phyloP scores from a whole-genome alignment of 2,888 invertebrate species.

The Yponomeuta sedellus region DNA sequence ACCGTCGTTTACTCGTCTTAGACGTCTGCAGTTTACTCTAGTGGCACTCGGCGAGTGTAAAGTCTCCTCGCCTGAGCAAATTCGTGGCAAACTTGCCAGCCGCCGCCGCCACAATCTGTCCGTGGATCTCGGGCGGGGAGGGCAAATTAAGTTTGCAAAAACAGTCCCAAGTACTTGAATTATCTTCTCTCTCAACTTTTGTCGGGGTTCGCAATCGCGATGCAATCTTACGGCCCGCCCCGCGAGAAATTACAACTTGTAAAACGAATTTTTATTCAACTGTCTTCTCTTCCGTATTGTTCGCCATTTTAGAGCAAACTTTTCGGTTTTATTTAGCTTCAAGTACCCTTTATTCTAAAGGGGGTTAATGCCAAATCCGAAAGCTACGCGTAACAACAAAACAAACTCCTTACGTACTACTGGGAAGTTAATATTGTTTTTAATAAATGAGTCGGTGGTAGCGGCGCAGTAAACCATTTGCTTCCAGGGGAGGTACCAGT shows the following conservation, averaged over 20 bases:
- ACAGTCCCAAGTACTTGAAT: constrained; percentile 13
- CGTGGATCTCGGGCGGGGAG: background rate
- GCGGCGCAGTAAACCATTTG: too few species aligned
- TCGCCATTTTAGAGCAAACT: background rate
- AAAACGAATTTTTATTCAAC: constrained; percentile 2
- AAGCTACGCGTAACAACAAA: too few species aligned
- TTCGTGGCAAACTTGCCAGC: constrained; percentile 4
- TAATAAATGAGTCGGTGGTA: too few species aligned
- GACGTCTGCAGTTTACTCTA: too few species aligned
- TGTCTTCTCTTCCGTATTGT: background rate
- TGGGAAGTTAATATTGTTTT: too few species aligned
- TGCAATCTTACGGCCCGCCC: background rate
- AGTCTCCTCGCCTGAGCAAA: background rate
- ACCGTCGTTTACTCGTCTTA: too few species aligned
- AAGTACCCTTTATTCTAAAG: too few species aligned
- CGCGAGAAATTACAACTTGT: constrained; percentile 2
- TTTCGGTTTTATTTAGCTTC: background rate
- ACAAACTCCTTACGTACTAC: too few species aligned
- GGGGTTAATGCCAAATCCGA: too few species aligned
- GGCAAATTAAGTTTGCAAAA: constrained; percentile 18
- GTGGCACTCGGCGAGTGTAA: background rate
- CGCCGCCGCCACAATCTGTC: constrained; percentile 7
- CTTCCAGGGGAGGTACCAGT: too few species aligned
- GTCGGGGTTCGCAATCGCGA: constrained; percentile 11
- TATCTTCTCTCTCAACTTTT: constrained; percentile 4